Conservation (phyloP, 2,113 vertebrate genomes). For the Megalops atlanticus region DNA sequence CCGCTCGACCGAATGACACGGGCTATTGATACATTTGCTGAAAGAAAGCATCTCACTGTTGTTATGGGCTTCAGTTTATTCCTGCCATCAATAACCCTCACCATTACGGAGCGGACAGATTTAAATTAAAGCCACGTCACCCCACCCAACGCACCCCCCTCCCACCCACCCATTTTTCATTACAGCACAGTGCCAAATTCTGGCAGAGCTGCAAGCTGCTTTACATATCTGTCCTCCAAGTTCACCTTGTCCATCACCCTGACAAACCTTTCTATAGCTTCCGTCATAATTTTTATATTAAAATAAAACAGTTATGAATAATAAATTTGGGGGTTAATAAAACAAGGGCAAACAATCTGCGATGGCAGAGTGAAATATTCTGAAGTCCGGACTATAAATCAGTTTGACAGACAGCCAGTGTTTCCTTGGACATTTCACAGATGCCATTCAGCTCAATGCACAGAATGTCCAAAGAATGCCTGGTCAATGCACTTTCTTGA, state of each 20-base stretch:
- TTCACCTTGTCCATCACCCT: conserved; percentile 14
- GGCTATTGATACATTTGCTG: not conserved
- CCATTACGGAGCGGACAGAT: conserved; percentile 11
- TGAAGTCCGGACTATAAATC: conserved; percentile 11
- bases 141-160: not conserved
- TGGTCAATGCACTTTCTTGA: not conserved
- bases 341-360: conserved; percentile 18
- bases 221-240: not conserved
- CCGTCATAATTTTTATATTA: not conserved
- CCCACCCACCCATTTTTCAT: conserved; percentile 14
- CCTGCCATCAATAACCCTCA: conserved; percentile 22
- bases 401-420: conserved; percentile 27
- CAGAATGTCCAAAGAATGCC: not conserved
- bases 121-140: conserved; percentile 1
- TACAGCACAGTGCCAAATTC: not conserved
- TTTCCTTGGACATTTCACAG: conserved; percentile 19
- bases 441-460: not conserved
- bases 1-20: too few relatives aligned
- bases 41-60: not conserved
- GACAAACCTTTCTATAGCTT: not conserved
- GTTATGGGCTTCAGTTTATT: conserved; percentile 10
- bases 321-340: conserved; percentile 24
- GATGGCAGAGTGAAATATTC: not conserved
- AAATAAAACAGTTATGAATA: conserved; percentile 26
- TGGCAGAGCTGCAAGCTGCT: not conserved